phyloP scores from a whole-genome alignment of 2,797 vertebrate species.

The Rachycentron canadum region DNA sequence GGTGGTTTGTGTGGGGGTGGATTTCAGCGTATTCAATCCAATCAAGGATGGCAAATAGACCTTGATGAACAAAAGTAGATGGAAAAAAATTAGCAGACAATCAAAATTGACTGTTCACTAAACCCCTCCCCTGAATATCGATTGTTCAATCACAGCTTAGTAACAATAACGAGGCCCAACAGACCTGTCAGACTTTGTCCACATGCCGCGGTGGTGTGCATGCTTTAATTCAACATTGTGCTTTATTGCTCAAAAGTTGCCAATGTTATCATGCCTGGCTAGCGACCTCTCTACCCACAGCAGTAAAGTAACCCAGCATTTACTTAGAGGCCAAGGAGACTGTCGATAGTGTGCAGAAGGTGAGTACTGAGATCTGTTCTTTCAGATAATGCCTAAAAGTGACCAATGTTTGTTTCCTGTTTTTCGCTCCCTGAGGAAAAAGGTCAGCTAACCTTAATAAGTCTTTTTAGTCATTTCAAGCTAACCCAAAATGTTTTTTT shows the following conservation, averaged over 20 bases:
- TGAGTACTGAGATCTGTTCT: background rate
- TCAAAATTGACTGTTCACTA: slow-evolving; percentile 8
- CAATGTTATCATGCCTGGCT: background rate
- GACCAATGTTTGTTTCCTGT: background rate
- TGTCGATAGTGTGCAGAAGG: too few relatives aligned
- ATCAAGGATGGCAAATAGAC: slow-evolving; percentile 48
- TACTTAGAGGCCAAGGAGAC: background rate
- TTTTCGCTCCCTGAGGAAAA: background rate
- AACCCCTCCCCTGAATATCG: slow-evolving; percentile 1
- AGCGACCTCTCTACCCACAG: background rate
- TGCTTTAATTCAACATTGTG: background rate
- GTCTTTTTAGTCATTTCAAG: background rate
- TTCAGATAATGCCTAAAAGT: background rate
- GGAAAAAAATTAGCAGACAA: slow-evolving; percentile 3
- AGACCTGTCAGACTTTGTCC: background rate
- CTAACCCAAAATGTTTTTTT: background rate
- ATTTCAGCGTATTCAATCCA: slow-evolving; percentile 44
- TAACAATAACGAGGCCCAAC: background rate
- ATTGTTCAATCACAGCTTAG: background rate
- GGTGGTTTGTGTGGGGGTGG: background rate
- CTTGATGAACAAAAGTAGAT: slow-evolving; percentile 44
- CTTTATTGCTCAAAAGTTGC: background rate
- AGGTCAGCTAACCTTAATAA: background rate
- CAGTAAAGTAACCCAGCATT: background rate
- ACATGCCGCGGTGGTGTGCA: background rate